Percentiles rank a stretch among this genome's conserved stretches.
Evolutionary conservation across 37 sponge, comb jelly and placozoan genomes (phyloP).

Genomic region (Chondrosia reniformis): DNA sequence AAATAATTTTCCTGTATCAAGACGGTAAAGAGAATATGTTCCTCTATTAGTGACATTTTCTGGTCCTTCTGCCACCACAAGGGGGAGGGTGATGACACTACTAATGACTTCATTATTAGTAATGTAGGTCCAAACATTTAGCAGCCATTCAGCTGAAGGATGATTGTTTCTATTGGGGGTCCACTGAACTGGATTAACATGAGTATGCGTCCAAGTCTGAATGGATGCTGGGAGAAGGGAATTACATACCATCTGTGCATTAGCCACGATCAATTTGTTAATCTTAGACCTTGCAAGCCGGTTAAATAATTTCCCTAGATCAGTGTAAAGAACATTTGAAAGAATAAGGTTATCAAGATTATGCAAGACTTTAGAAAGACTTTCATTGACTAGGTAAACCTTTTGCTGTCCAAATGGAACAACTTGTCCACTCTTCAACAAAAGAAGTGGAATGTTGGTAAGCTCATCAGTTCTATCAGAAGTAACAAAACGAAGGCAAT

Average conservation of each 20-base stretch:
- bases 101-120: background rate
- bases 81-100: conserved; percentile 8
- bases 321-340: background rate
- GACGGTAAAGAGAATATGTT: too few relatives aligned
- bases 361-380: conserved; percentile 3
- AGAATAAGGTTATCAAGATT: background rate
- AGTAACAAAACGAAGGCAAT: conserved; percentile 24
- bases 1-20: too few relatives aligned
- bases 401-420: conserved; percentile 11
- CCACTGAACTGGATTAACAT: conserved; percentile 20
- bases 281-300: background rate
- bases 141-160: conserved; percentile 39
- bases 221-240: conserved; percentile 24
- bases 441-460: conserved; percentile 30
- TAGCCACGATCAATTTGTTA: conserved; percentile 16
- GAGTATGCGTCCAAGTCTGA: conserved; percentile 15
- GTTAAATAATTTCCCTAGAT: background rate
- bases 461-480: background rate
- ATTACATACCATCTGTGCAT: conserved; percentile 6
- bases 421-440: background rate
- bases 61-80: conserved; percentile 13
- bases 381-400: background rate
- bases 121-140: conserved; percentile 47
- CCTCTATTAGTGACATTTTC: background rate
- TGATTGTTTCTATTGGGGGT: conserved; percentile 18